Evolutionary conservation across 2,888 invertebrate genomes (phyloP).

Genomic region (Drosophila emarginata): DNA sequence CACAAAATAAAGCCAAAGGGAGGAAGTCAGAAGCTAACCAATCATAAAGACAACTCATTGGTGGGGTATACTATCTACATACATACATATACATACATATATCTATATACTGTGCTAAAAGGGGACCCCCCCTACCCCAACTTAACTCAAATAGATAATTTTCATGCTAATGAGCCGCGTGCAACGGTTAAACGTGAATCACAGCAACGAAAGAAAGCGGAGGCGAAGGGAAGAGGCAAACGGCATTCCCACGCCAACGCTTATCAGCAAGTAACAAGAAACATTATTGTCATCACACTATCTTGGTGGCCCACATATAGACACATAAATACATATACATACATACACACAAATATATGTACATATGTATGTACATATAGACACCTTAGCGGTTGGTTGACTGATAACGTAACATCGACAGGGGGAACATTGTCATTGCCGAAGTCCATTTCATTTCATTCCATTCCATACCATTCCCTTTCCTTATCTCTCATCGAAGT

Average conservation of each 20-base stretch:
- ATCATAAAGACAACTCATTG: constrained; percentile 11
- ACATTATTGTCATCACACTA: constrained; percentile 11
- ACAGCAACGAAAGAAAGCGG: background rate
- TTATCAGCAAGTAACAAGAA: constrained; percentile 11
- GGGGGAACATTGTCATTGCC: constrained; percentile 1
- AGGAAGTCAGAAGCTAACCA: constrained; percentile 15
- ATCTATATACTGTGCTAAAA: background rate
- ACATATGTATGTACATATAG: background rate
- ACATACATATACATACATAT: too few species aligned
- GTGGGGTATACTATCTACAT: background rate
- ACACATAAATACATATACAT: background rate
- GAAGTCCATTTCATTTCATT: constrained; percentile 3
- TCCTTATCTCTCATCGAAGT: constrained; percentile 44
- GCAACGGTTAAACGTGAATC: constrained; percentile 7
- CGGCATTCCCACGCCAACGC: constrained; percentile 27
- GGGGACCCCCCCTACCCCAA: background rate
- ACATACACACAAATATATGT: background rate
- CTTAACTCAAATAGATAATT: background rate
- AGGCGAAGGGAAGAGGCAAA: background rate
- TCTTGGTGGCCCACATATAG: constrained; percentile 9
- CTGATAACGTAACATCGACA: constrained; percentile 11
- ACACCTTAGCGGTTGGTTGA: constrained; percentile 8
- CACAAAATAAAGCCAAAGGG: constrained; percentile 24
- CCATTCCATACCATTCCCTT: background rate
- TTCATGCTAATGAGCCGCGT: constrained; percentile 4